A percentile compares a stretch with the other conserved stretches of the same genome.
Evolutionary conservation across 2,113 vertebrate genomes (phyloP).

Genomic region (Theropithecus gelada): DNA sequence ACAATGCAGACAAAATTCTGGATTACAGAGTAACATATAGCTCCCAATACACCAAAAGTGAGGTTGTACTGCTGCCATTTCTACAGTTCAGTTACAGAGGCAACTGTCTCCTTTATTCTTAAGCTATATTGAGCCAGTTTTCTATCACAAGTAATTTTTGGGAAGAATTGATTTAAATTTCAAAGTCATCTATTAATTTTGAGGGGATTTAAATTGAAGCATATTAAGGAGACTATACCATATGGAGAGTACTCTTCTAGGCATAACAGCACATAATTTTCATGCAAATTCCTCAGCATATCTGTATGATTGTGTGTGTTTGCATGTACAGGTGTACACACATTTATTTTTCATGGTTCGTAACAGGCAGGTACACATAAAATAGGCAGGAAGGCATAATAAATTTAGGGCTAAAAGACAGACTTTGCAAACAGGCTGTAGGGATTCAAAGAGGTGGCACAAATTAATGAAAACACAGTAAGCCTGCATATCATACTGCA

Average conservation of each 20-base stretch:
- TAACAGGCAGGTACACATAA: neutral
- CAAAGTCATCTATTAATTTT: neutral
- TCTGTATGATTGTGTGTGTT: neutral
- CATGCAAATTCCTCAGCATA: neutral
- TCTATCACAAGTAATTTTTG: neutral
- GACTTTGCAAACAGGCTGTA: neutral
- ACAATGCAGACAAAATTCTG: neutral
- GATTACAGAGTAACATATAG: neutral
- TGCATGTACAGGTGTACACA: neutral
- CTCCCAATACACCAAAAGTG: neutral
- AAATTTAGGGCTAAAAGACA: neutral
- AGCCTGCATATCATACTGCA: neutral
- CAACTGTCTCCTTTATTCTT: neutral
- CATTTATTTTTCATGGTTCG: neutral
- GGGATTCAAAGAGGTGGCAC: neutral
- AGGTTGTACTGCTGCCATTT: neutral
- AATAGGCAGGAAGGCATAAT: neutral
- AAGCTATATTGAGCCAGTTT: neutral
- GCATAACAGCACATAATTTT: neutral
- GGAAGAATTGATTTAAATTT: neutral
- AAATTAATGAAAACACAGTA: neutral
- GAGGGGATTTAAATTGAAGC: neutral
- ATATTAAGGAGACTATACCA: neutral
- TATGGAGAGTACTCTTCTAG: neutral
- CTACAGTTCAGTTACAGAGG: neutral